Conservation (phyloP, 2,113 vertebrate species). For the Serilophus lunatus region DNA sequence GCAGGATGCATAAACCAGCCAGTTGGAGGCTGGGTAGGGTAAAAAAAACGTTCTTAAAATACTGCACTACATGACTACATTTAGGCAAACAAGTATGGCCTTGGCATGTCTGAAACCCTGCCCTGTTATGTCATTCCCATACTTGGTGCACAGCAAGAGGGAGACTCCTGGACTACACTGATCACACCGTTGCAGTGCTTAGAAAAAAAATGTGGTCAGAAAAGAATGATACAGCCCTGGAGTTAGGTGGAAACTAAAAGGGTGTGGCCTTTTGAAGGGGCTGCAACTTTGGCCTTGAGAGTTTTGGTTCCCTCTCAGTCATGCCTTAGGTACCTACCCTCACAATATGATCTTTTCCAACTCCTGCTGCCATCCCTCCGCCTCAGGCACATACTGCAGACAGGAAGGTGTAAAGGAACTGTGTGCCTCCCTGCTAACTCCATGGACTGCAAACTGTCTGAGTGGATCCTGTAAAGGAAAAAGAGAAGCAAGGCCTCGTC, state of each 20-base stretch:
- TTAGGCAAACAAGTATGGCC: not conserved
- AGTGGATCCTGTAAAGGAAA: not conserved
- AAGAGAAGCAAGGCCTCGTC: not conserved
- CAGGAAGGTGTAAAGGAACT: not conserved
- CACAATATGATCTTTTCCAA: not conserved
- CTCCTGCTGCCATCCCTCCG: not conserved
- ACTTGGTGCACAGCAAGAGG: not conserved
- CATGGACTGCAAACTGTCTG: accelerated
- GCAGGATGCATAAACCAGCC: not conserved
- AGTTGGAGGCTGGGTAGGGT: not conserved
- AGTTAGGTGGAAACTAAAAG: not conserved
- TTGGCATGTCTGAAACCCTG: not conserved
- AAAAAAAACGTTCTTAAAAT: not conserved
- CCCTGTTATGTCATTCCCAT: not conserved
- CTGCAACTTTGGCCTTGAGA: not conserved
- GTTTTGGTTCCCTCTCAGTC: not conserved
- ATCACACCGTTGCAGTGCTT: not conserved
- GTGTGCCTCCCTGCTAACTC: not conserved
- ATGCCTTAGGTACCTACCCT: accelerated
- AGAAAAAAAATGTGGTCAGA: not conserved
- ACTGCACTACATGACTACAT: not conserved
- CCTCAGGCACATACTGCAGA: not conserved
- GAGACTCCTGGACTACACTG: not conserved
- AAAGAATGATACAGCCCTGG: not conserved
- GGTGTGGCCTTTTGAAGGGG: not conserved